phyloP scores from a whole-genome alignment of 2,113 vertebrate genomes.

The Pelecanoides urinatrix region DNA sequence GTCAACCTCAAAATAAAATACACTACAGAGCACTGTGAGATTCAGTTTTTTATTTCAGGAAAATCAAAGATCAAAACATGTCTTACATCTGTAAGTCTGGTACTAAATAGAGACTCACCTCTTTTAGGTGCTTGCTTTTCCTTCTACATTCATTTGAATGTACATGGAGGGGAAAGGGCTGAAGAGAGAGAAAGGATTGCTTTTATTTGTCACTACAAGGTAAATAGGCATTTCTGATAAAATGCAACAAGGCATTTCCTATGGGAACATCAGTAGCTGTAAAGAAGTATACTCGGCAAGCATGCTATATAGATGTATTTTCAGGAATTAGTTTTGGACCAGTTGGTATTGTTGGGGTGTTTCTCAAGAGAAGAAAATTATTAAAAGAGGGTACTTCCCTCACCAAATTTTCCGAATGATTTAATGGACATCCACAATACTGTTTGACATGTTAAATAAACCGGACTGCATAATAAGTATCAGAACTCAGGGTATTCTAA shows the following conservation, averaged over 20 bases:
- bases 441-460: not conserved
- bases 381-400: not conserved
- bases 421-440: not conserved
- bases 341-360: not conserved
- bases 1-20: not conserved
- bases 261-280: not conserved
- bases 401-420: not conserved
- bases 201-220: not conserved
- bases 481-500: not conserved
- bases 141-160: not conserved
- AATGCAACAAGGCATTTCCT: not conserved
- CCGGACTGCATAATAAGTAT: not conserved
- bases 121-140: not conserved
- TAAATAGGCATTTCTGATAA: not conserved
- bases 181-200: not conserved
- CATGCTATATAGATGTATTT: not conserved
- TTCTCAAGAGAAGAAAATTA: not conserved
- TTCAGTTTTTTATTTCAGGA: not conserved
- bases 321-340: not conserved
- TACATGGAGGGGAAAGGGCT: not conserved
- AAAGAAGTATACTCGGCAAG: not conserved
- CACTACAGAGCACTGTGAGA: not conserved
- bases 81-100: not conserved
- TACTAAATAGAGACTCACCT: not conserved
- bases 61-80: not conserved